Evolutionary conservation across 1,140 invertebrate genomes (phyloP).

Genomic region (Lepidostoma basale): DNA sequence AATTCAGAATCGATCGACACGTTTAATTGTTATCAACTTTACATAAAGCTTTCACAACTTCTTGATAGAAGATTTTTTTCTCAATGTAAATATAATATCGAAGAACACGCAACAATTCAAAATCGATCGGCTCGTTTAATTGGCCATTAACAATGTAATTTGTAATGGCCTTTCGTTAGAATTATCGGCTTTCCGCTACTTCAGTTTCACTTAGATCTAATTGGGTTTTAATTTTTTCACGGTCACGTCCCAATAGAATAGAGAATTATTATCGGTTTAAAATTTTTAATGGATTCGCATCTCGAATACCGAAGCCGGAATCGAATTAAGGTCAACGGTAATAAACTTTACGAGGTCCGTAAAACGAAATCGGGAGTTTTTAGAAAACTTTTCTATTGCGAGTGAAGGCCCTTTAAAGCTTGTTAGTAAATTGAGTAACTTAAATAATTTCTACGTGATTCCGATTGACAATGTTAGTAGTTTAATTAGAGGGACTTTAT

Average conservation of each 20-base stretch:
- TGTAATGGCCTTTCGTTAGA: background rate
- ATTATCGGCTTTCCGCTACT: background rate
- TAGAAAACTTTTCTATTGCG: background rate
- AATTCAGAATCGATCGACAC: no score
- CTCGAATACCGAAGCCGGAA: background rate
- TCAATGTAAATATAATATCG: no score
- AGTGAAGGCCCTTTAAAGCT: no score
- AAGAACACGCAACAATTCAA: no score
- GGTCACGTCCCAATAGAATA: background rate
- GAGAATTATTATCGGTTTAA: conserved; percentile 11
- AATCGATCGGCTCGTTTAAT: no score
- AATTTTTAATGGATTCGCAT: background rate
- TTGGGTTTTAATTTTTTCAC: conserved; percentile 13
- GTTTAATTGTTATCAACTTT: no score
- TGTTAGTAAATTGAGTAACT: background rate
- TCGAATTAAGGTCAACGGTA: conserved; percentile 38
- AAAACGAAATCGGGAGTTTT: conserved; percentile 24
- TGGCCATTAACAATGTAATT: background rate
- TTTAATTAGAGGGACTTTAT: background rate
- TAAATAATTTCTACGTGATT: background rate
- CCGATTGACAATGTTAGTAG: background rate
- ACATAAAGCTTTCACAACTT: no score
- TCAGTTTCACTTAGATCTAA: conserved; percentile 8
- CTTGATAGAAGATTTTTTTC: no score
- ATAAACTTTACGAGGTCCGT: conserved; percentile 34